Conservation (phyloP, 2,797 vertebrate genomes). For the Nannoperca obscura region DNA sequence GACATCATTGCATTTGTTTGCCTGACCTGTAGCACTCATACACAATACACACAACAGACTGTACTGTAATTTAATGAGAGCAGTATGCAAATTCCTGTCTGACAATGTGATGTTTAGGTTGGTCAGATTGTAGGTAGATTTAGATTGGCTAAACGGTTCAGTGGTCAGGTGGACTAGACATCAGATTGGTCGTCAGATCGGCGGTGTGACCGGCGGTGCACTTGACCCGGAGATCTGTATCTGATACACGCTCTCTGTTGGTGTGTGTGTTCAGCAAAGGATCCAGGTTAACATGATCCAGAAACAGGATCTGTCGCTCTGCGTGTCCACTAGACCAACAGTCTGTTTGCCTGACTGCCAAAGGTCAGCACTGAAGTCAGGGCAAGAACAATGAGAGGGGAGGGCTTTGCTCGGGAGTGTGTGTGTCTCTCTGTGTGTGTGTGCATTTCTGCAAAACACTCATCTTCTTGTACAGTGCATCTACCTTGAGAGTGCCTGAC, state of each 20-base stretch:
- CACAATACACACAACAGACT: conserved; percentile 1
- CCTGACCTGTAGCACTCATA: conserved; percentile 10
- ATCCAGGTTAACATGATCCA: conserved; percentile 80
- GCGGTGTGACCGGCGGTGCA: conserved; percentile 50
- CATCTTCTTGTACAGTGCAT: conserved; percentile 32
- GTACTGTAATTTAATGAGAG: conserved; percentile 43
- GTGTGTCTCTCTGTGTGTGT: conserved; percentile 32
- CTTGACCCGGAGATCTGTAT: conserved; percentile 78
- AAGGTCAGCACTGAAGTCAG: conserved; percentile 71
- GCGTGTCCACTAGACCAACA: conserved; percentile 71
- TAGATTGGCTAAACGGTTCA: conserved; percentile 55
- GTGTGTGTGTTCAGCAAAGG: conserved; percentile 56
- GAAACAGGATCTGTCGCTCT: conserved; percentile 78
- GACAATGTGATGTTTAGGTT: conserved; percentile 41
- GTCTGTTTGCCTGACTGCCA: conserved; percentile 64
- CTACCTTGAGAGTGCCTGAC: conserved; percentile 11
- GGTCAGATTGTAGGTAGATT: conserved; percentile 45
- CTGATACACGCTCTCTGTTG: conserved; percentile 63
- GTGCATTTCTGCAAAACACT: conserved; percentile 23
- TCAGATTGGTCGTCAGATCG: conserved; percentile 64
- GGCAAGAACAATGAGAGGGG: conserved; percentile 55
- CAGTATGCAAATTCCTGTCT: conserved; percentile 26
- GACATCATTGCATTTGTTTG: background rate
- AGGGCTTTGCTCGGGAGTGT: conserved; percentile 20
- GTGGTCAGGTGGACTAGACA: conserved; percentile 48